phyloP scores from a whole-genome alignment of 2,797 vertebrate genomes.

The Sciurus carolinensis region DNA sequence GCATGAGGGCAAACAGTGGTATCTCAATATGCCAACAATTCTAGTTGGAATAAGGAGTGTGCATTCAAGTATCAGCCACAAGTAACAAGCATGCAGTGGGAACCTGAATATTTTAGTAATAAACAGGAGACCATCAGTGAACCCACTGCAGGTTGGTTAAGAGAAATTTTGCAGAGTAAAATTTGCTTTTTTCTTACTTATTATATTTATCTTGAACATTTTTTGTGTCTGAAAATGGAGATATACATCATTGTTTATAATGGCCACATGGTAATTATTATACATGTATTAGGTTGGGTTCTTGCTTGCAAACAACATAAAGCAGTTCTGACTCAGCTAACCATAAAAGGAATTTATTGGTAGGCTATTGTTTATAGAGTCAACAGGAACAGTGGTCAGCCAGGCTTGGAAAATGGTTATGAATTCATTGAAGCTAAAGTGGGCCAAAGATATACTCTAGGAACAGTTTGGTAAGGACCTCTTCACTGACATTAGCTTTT shows the following conservation, averaged over 20 bases:
- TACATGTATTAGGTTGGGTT: background rate
- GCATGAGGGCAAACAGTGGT: background rate
- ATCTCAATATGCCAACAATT: background rate
- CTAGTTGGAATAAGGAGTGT: background rate
- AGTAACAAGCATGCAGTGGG: background rate
- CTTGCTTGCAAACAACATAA: slow-evolving; percentile 62
- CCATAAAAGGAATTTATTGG: slow-evolving; percentile 49
- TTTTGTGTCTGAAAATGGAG: slow-evolving; percentile 51
- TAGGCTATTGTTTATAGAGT: slow-evolving; percentile 54
- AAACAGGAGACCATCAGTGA: background rate
- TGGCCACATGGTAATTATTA: slow-evolving; percentile 55
- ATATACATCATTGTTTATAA: slow-evolving; percentile 42
- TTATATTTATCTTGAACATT: background rate
- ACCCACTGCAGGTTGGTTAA: slow-evolving; percentile 23
- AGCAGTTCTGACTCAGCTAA: slow-evolving; percentile 51
- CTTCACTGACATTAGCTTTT: slow-evolving; percentile 2
- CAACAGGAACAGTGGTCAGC: slow-evolving; percentile 29
- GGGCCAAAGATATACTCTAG: background rate
- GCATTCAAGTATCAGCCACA: background rate
- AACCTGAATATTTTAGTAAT: slow-evolving; percentile 23
- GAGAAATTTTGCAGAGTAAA: slow-evolving; percentile 46
- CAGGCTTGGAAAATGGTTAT: slow-evolving; percentile 39
- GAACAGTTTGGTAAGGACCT: background rate
- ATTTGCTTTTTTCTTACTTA: slow-evolving; percentile 34
- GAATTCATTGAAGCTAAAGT: background rate